Evolutionary conservation across 2,888 invertebrate species (phyloP).

Genomic region (Hypercompe scribonia): DNA sequence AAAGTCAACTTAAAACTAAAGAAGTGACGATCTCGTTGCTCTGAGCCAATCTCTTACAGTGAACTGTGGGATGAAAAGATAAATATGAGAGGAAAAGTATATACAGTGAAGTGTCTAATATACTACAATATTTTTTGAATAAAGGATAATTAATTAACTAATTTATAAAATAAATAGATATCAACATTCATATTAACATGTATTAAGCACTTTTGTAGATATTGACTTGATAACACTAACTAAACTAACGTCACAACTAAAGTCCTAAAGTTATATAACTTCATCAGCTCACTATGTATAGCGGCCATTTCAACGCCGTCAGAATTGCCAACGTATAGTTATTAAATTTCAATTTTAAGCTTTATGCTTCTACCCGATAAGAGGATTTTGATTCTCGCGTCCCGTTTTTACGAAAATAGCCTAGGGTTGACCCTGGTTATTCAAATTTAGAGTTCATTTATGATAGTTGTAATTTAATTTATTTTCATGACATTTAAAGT

Average conservation of each 20-base stretch:
- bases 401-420: conserved; percentile 60
- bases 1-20: too few relatives aligned
- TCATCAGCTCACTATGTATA: not conserved
- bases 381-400: conserved; percentile 73
- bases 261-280: not conserved
- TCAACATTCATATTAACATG: not conserved
- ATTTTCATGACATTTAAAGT: not conserved
- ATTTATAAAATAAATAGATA: too few relatives aligned
- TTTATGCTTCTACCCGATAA: conserved; percentile 73
- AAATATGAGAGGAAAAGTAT: too few relatives aligned
- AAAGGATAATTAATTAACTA: too few relatives aligned
- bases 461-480: not conserved
- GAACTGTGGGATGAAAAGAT: too few relatives aligned
- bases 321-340: conserved; percentile 54
- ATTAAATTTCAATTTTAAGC: conserved; percentile 79
- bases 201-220: not conserved
- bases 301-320: conserved; percentile 41
- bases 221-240: not conserved
- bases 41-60: too few relatives aligned
- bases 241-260: not conserved
- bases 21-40: too few relatives aligned
- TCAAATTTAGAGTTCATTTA: not conserved
- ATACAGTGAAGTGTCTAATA: too few relatives aligned
- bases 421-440: conserved; percentile 47
- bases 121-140: too few relatives aligned